Base-by-base conservation (phyloP, 2,888 invertebrate species). In the Acronicta leporina region DNA sequence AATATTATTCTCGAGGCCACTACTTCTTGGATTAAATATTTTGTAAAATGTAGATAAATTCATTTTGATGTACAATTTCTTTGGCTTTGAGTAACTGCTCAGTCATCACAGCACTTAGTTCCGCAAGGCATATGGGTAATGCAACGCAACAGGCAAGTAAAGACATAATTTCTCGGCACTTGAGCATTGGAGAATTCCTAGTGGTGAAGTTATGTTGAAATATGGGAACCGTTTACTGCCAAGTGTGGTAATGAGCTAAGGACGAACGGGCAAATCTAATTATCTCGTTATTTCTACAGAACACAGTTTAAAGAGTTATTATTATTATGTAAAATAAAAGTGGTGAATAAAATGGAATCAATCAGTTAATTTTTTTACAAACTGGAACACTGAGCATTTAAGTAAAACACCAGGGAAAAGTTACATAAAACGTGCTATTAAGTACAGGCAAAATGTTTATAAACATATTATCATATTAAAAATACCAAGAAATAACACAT, bases 161-260 rank as follows among this genome's bases (percentile, higher is more conserved):
- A 69, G 62, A 59, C 60, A 71, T 75, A 62, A 84, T 83, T 84
- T 80, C 77, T 80, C 81, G 82, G 77, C 71, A 67, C 61, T 70
- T 83, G 73, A 72, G 67, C 77, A 79, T 73, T 49, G 47, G 46
- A 73, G 68, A 73, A 69, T 58, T 63, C 42, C 78, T 59, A 50
- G 43, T 62, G 53, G 54, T 64, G 49, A 53, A 38, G 56, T 48
- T 56, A 64, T 60, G 53, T 35, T 42, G 42, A 48, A 52, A 56
- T 57, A 50, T 42, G 45, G 11, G 33, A 30, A 46, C 49, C 40
- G 15, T 45, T 43, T 60, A 38, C 16, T 11, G 15, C 3, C 16
- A 43, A 43, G 38, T 38, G 16, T 44, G 20, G n/a, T n/a, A n/a
- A n/a, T n/a, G 43, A 30, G 33, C 16, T 38, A 47, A 38, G 53